Percentiles rank a stretch among this genome's conserved stretches.
phyloP scores from a whole-genome alignment of 2,888 invertebrate genomes.

The Aromia moschata region DNA sequence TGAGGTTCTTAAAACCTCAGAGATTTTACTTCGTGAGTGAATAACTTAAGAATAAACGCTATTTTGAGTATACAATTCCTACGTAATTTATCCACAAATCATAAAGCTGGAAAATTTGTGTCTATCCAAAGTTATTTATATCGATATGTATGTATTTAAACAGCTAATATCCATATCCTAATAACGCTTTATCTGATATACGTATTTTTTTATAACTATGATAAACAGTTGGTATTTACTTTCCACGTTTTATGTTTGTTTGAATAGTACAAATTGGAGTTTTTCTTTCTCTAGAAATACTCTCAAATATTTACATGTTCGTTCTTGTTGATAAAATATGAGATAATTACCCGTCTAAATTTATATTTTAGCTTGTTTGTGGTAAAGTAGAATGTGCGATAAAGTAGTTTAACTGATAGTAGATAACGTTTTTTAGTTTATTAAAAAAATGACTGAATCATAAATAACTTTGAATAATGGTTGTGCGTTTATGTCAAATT shows the following conservation, averaged over 20 bases:
- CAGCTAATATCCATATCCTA: conserved; percentile 1
- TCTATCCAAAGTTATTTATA: conserved; percentile 6
- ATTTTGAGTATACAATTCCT: no score
- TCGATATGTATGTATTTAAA: conserved; percentile 19
- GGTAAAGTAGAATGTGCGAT: background rate
- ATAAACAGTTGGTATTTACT: conserved; percentile 4
- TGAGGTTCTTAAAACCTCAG: no score
- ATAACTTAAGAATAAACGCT: no score
- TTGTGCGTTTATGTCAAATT: no score
- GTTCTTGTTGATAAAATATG: background rate
- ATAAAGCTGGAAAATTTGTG: no score
- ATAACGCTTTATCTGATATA: conserved; percentile 13
- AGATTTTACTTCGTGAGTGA: no score
- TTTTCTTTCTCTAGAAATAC: conserved; percentile 1
- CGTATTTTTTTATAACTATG: conserved; percentile 13
- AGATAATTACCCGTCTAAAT: background rate
- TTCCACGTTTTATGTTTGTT: conserved; percentile 11
- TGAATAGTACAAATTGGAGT: conserved; percentile 7
- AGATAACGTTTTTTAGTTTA: no score
- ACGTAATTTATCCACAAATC: no score
- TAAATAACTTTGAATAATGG: no score
- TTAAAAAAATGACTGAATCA: no score
- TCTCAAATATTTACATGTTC: conserved; percentile 9
- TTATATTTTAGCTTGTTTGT: background rate
- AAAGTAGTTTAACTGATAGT: no score